Percentiles rank a stretch among this genome's conserved stretches.
phyloP scores from a whole-genome alignment of 2,888 invertebrate species.

The Hoplodrina ambigua region DNA sequence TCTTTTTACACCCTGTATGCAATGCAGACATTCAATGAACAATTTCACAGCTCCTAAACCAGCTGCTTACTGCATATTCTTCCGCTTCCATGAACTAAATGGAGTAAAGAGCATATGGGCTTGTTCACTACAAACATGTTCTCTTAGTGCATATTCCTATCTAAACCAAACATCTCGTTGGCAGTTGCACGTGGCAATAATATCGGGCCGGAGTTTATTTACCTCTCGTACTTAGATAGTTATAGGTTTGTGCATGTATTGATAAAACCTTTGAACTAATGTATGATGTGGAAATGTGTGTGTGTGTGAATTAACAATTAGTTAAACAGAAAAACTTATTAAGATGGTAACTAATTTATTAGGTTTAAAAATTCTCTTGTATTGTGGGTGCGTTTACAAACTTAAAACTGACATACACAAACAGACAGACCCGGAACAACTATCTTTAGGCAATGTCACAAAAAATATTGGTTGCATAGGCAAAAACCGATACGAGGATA shows the following conservation, averaged over 20 bases:
- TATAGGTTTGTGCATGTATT: slow-evolving; percentile 33
- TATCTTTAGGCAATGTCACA: no score
- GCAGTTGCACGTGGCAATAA: slow-evolving; percentile 60
- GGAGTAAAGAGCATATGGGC: slow-evolving; percentile 40
- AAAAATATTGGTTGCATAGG: no score
- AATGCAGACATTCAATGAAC: not conserved
- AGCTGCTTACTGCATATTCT: slow-evolving; percentile 37
- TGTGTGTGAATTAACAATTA: slow-evolving; percentile 6
- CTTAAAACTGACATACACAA: no score
- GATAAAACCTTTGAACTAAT: slow-evolving; percentile 48
- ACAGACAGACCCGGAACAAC: no score
- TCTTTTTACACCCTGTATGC: not conserved
- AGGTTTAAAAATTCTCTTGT: no score
- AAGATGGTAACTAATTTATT: not conserved
- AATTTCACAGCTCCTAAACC: slow-evolving; percentile 13
- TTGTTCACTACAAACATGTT: slow-evolving; percentile 20
- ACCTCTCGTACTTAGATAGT: slow-evolving; percentile 44
- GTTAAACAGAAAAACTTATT: not conserved
- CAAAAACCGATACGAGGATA: no score
- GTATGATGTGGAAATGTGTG: not conserved
- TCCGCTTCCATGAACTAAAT: slow-evolving; percentile 50
- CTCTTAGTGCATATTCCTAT: slow-evolving; percentile 45
- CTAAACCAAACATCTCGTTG: slow-evolving; percentile 40
- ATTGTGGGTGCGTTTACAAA: no score
- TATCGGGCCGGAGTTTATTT: slow-evolving; percentile 60